Percentiles rank a stretch among this genome's conserved stretches.
Conservation (phyloP, 2,888 invertebrate genomes). For the Belgica antarctica region DNA sequence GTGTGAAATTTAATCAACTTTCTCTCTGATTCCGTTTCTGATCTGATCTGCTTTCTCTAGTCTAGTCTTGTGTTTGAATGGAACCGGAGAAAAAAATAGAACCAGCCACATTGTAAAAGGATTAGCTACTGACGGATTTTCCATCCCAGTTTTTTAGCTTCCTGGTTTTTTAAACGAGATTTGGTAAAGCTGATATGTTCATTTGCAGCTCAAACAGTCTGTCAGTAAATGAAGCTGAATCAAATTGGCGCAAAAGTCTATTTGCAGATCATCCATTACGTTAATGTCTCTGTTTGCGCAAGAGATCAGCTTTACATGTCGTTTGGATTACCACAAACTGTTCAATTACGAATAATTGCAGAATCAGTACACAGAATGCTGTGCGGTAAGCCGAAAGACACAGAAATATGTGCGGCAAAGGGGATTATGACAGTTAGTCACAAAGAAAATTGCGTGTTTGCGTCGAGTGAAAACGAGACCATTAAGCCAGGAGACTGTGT, state of each 20-base stretch:
- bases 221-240: not conserved
- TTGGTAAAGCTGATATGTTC: constrained; percentile 29
- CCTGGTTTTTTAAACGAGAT: constrained; percentile 28
- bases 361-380: too few species aligned
- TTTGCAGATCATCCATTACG: not conserved
- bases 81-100: not conserved
- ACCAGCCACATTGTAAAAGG: constrained; percentile 37
- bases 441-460: constrained; percentile 3
- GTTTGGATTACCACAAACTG: not conserved
- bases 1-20: constrained; percentile 44
- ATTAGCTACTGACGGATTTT: constrained; percentile 25
- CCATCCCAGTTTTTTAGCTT: too few species aligned
- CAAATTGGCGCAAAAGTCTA: constrained; percentile 41
- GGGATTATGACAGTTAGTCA: constrained; percentile 37
- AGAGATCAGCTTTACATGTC: not conserved
- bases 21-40: constrained; percentile 29
- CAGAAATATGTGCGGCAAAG: not conserved
- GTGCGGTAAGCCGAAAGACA: too few species aligned
- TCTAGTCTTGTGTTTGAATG: constrained; percentile 16
- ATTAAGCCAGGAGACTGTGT: constrained; percentile 1
- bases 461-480: not conserved
- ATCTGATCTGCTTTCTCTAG: constrained; percentile 14
- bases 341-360: constrained; percentile 36
- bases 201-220: constrained; percentile 39
- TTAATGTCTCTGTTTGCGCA: constrained; percentile 26